Evolutionary conservation across 2,888 invertebrate genomes (phyloP), one percentile per base, ranked within the genome.

Genomic region (Patella ulyssiponensis): DNA sequence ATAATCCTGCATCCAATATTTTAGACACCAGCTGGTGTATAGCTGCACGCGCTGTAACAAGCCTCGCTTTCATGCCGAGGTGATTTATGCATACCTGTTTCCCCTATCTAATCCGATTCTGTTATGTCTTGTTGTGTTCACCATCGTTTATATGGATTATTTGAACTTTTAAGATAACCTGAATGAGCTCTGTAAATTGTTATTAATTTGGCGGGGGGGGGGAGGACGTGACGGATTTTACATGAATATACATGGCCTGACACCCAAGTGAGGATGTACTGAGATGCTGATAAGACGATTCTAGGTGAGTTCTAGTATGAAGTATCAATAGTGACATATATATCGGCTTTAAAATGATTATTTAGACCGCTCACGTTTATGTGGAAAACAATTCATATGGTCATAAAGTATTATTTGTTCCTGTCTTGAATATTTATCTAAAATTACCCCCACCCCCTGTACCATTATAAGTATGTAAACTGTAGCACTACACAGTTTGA

Each of bases 51-150:
- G 77, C 75, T 78, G 77, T 80, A 79, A 81, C 77, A 75, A 82
- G 85, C 86, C 86, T 86, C 86, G 85, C 73, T 86, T 79, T 85
- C 82, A 83, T 74, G 78, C 72, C 83, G 85, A 84, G 85, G 82
- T 86, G 86, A 86, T 86, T 86, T 86, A 86, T 86, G 86, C 86
- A 85, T 82, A 81, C 64, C 64, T 64, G 64, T 64, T 64, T 64
- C 23, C 64, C 23, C 64, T 64, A 11, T 64, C 64, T n/a, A 23
- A 64, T 64, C 64, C 64, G 64, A 64, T 64, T 64, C 64, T n/a
- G 23, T 64, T 64, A 23, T 64, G 23, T 64, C 23, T n/a, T 64
- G 64, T 23, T n/a, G 64, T 64, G 44, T 64, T 64, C 23, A 64
- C 64, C 64, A 64, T 64, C 23, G 64, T 23, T 23, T 64, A 64